Percentiles rank a stretch among this genome's conserved stretches.
phyloP scores from a whole-genome alignment of 2,797 vertebrate species.

The Sebastes matsubarae region DNA sequence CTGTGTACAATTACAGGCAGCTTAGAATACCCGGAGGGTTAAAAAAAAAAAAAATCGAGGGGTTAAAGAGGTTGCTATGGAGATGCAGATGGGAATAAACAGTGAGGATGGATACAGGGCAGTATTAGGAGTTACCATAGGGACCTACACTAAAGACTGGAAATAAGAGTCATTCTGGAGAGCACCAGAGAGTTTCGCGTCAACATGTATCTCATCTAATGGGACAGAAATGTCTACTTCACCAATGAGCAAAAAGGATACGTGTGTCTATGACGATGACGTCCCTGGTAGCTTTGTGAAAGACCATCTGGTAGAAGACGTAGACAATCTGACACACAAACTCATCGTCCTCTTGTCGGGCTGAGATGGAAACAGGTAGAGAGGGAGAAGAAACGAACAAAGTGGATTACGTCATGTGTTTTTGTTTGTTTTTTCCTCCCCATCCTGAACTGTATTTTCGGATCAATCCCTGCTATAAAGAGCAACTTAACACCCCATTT shows the following conservation, averaged over 20 bases:
- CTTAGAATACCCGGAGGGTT: not conserved
- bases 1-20: conserved; percentile 19
- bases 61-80: conserved; percentile 8
- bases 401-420: not conserved
- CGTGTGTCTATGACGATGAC: conserved; percentile 93
- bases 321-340: conserved; percentile 97
- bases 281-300: conserved; percentile 94
- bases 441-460: too few species aligned
- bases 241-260: conserved; percentile 84
- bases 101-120: not conserved
- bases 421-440: not conserved
- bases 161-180: not conserved
- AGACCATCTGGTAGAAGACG: conserved; percentile 97
- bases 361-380: conserved; percentile 69
- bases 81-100: not conserved
- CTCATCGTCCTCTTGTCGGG: conserved; percentile 93
- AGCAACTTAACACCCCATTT: not conserved
- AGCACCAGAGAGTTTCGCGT: not conserved
- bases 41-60: not conserved
- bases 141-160: not conserved
- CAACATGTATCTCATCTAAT: not conserved
- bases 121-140: not conserved
- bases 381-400: not conserved
- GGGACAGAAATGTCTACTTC: not conserved
- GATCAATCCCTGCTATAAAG: too few species aligned